Base-by-base conservation (phyloP, 2,888 invertebrate species). In the Blastobasis adustella region DNA sequence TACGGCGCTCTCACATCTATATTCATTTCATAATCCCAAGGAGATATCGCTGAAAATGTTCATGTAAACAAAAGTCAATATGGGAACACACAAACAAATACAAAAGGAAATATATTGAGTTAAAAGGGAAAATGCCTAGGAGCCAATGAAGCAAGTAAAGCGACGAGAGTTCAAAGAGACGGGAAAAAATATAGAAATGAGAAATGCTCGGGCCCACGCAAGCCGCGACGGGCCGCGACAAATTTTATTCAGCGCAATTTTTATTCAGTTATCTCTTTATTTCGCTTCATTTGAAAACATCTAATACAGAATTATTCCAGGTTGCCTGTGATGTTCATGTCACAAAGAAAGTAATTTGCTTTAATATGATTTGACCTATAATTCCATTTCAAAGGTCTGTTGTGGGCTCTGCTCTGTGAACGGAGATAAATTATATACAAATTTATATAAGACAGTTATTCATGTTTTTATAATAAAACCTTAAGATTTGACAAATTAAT, bases 111-210 rank as follows among this genome's bases (percentile, higher is more conserved):
- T 46, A 46, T n/a, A 46, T 46, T 38, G 37, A 46, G 37, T 46
- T 37, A 47, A 10, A 48, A 42, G 42, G n/a, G 23, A 50, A 50
- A 50, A 50, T 46, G 58, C 49, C 52, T 51, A 54, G 49, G 23
- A 60, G 52, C 52, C 57, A 62, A 62, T 63, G 58, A 60, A 60
- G 51, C 52, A 60, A 52, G 52, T 55, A 59, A 50, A 57, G 50
- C 53, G 52, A 58, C 55, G 56, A 58, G 50, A 58, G 55, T 60
- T 58, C 53, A 68, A 63, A 60, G 54, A 57, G 55, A 56, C 56
- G 53, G 54, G 56, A 60, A 61, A 63, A 61, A 61, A 61, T 58
- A 56, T 54, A 58, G 52, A 55, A 61, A 60, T 60, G 59, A 62
- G 50, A 58, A 63, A 62, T 62, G 55, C 50, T 47, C 48, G 23